Conservation (phyloP, 2,888 invertebrate species). For the Rotaria sp. region DNA sequence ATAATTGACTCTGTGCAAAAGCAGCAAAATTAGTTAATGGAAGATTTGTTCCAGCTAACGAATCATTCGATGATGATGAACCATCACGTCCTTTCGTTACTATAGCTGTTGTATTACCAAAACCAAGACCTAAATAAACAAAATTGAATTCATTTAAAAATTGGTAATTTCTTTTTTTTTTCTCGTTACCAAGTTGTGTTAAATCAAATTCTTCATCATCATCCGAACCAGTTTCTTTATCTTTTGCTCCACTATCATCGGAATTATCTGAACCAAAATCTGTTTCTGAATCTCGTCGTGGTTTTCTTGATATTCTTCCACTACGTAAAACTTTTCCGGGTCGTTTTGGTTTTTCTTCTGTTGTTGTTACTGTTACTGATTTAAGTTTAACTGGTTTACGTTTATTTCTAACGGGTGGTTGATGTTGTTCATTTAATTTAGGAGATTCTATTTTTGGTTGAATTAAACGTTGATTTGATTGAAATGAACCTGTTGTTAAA, state of each 20-base stretch:
- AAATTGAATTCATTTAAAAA: neutral
- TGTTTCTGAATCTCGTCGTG: constrained; percentile 4
- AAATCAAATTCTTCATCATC: constrained; percentile 28
- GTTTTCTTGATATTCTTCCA: constrained; percentile 29
- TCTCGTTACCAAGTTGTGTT: neutral
- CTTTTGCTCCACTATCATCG: constrained; percentile 14
- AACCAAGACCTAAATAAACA: neutral
- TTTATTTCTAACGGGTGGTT: neutral
- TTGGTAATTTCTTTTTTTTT: too few relatives aligned
- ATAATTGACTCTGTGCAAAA: constrained; percentile 5
- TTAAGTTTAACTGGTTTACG: neutral
- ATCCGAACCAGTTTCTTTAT: neutral
- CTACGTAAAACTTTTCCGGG: neutral
- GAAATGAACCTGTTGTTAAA: constrained; percentile 7
- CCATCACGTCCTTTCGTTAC: neutral
- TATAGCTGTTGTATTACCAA: neutral
- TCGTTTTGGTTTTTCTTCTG: neutral
- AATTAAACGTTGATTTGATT: constrained; percentile 7
- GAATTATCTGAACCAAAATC: constrained; percentile 20
- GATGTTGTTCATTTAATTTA: neutral
- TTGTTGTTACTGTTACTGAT: neutral
- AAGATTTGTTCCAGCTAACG: neutral
- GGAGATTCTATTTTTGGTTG: neutral
- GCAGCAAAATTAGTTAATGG: neutral
- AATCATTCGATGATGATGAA: neutral